phyloP scores from a whole-genome alignment of 2,797 vertebrate species.

The Bovichtus diacanthus region DNA sequence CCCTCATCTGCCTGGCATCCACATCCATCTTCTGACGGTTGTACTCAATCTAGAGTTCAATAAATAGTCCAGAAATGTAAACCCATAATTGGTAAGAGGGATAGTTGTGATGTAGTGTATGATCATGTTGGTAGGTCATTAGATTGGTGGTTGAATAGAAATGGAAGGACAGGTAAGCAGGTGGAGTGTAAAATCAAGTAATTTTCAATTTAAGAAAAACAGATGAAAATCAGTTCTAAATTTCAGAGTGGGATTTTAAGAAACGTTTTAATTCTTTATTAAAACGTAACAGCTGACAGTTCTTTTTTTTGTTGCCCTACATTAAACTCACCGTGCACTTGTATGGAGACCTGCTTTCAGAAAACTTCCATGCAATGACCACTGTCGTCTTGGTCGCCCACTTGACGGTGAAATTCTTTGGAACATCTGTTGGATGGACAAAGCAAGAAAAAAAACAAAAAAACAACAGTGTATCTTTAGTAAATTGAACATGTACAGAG shows the following conservation, averaged over 20 bases:
- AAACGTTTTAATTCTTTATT: neutral
- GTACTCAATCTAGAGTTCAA: conserved; percentile 91
- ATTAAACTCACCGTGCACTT: conserved; percentile 89
- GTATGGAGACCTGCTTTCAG: conserved; percentile 86
- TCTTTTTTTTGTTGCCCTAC: neutral
- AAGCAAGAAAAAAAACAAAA: conserved; percentile 53
- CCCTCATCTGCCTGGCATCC: conserved; percentile 92
- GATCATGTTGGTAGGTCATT: neutral
- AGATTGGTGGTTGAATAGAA: neutral
- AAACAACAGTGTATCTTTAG: conserved; percentile 48
- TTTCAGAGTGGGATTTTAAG: neutral
- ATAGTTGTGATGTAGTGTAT: neutral
- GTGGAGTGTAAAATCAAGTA: neutral
- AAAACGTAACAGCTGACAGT: neutral
- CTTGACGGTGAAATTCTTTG: conserved; percentile 98
- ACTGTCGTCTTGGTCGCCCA: conserved; percentile 96
- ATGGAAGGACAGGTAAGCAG: neutral
- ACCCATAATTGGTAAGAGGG: neutral
- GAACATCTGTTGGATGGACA: conserved; percentile 89
- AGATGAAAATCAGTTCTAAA: neutral
- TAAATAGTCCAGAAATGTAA: neutral
- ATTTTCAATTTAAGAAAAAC: neutral
- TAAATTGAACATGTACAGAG: conserved; percentile 55
- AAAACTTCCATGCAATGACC: conserved; percentile 95
- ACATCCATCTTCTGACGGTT: conserved; percentile 92